Evolutionary conservation across 2,888 invertebrate species (phyloP).

Genomic region (Harpalus rubripes): DNA sequence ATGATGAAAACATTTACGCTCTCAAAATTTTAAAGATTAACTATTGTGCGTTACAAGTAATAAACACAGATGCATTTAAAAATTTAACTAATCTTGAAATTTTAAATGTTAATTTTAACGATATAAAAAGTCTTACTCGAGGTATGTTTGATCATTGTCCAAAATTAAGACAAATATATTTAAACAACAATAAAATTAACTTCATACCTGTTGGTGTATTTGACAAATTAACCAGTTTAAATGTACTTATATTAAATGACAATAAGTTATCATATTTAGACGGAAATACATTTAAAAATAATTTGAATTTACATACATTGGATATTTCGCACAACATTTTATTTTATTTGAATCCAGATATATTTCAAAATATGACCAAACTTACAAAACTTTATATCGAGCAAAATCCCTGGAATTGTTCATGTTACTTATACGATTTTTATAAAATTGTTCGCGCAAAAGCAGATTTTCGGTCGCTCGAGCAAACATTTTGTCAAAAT

Average conservation of each 20-base stretch:
- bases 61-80: background rate
- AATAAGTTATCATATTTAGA: background rate
- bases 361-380: too few species aligned
- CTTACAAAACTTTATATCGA: too few species aligned
- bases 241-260: background rate
- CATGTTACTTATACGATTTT: too few species aligned
- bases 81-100: background rate
- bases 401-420: too few species aligned
- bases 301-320: too few species aligned
- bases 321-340: too few species aligned
- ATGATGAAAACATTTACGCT: background rate
- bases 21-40: background rate
- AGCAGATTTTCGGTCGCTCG: too few species aligned
- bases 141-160: background rate
- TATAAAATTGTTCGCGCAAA: too few species aligned
- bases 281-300: background rate
- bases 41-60: background rate
- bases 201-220: constrained; percentile 1
- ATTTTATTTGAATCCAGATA: too few species aligned
- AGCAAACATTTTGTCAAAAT: too few species aligned
- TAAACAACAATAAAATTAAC: background rate
- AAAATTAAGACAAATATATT: background rate
- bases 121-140: background rate
- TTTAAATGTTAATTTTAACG: background rate
- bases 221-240: background rate